These are phyloP conservation scores for Carpatolechia fugitivella DNA, from an alignment of 2,888 invertebrate genomes.

Conservation along the genomic window DNA sequence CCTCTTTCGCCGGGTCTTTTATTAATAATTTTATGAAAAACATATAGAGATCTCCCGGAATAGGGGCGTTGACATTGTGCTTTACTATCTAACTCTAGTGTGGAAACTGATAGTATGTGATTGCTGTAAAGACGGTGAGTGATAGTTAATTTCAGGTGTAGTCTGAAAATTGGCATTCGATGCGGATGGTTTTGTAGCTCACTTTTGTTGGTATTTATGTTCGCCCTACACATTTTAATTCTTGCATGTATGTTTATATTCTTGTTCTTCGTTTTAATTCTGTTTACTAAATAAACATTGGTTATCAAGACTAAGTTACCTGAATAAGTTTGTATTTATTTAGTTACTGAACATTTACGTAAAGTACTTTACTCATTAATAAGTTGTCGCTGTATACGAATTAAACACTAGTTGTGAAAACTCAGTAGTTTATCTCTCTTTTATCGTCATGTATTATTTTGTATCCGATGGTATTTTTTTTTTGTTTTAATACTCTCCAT, in stretches of 20 bases:
- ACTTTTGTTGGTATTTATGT: slow-evolving; percentile 5
- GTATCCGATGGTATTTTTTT: too few species aligned
- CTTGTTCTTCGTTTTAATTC: not conserved
- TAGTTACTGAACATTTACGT: too few species aligned
- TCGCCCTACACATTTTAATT: not conserved
- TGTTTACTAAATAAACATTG: too few species aligned
- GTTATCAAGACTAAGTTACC: too few species aligned
- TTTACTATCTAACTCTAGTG: slow-evolving; percentile 45
- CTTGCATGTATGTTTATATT: not conserved
- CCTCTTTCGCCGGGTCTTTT: slow-evolving; percentile 50
- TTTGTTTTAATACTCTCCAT: too few species aligned
- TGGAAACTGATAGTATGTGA: slow-evolving; percentile 46
- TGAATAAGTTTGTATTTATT: too few species aligned
- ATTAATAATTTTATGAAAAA: slow-evolving; percentile 40
- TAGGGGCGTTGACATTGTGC: slow-evolving; percentile 36
- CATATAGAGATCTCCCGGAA: not conserved
- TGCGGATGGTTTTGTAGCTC: slow-evolving; percentile 7
- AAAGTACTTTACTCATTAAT: too few species aligned
- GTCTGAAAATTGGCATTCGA: slow-evolving; percentile 25
- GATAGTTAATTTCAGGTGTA: slow-evolving; percentile 54
- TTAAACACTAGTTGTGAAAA: too few species aligned
- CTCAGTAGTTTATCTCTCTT: too few species aligned
- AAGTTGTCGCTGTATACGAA: too few species aligned
- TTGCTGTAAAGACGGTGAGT: slow-evolving; percentile 50
- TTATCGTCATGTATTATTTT: too few species aligned